These are phyloP conservation scores for Propsilocerus akamusi DNA, from an alignment of 1,140 invertebrate species.

Conservation along the genomic window DNA sequence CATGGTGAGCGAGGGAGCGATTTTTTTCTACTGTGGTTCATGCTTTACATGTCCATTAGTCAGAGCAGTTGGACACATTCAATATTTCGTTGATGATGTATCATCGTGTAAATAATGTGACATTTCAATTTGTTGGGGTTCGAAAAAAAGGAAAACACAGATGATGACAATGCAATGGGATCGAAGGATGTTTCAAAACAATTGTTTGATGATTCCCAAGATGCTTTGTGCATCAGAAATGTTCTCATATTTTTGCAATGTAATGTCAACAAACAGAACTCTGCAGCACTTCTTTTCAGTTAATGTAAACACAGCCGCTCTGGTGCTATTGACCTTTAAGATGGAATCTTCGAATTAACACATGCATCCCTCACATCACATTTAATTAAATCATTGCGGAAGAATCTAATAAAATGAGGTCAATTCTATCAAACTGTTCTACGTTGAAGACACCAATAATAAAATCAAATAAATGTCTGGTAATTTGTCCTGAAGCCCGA, in stretches of 20 bases:
- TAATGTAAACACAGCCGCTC: not conserved
- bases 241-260: not conserved
- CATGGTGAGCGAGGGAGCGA: no score
- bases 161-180: no score
- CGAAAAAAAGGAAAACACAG: not conserved
- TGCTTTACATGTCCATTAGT: not conserved
- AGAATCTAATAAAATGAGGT: not conserved
- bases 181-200: no score
- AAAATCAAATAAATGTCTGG: constrained; percentile 1
- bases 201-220: not conserved
- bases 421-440: not conserved
- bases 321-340: not conserved
- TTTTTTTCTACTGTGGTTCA: no score
- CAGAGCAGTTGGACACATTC: no score
- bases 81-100: not conserved
- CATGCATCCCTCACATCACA: not conserved
- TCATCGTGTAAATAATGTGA: constrained; percentile 4
- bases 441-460: not conserved
- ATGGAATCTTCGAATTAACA: not conserved
- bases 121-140: not conserved
- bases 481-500: not conserved
- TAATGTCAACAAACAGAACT: not conserved
- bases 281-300: not conserved
- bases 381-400: not conserved
- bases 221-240: not conserved